Evolutionary conservation across 2,797 vertebrate genomes (phyloP).

Genomic region (Cyprinodon diabolis): DNA sequence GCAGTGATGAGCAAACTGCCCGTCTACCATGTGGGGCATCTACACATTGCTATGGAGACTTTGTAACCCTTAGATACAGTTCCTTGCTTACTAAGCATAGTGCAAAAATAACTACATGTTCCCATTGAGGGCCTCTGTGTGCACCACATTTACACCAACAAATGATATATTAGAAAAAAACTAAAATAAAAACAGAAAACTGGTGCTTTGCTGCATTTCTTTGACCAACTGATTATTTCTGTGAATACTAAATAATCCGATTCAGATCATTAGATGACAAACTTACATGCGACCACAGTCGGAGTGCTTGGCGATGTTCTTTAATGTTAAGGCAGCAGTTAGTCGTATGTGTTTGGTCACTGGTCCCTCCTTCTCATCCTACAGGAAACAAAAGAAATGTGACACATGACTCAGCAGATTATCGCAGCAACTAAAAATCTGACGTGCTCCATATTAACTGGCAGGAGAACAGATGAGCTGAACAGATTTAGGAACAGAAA

Average conservation of each 20-base stretch:
- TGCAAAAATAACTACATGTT: not conserved
- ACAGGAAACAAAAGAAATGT: conserved; percentile 18
- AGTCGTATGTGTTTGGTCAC: conserved; percentile 99
- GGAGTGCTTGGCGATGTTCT: conserved; percentile 99
- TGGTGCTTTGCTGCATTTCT: too few species aligned
- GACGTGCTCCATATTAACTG: too few species aligned
- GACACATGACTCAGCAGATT: conserved; percentile 1
- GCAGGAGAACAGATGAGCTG: not conserved
- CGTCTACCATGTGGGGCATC: too few species aligned
- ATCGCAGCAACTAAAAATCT: too few species aligned
- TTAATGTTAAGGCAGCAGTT: conserved; percentile 99
- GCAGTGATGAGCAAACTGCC: too few species aligned
- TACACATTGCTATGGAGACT: not conserved
- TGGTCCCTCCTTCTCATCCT: conserved; percentile 99
- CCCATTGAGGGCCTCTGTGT: not conserved
- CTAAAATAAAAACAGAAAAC: too few species aligned
- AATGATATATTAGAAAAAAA: too few species aligned
- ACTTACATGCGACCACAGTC: conserved; percentile 98
- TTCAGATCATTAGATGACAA: not conserved
- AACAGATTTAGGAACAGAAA: not conserved
- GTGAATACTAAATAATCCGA: too few species aligned
- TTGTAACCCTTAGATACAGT: not conserved
- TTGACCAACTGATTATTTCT: too few species aligned
- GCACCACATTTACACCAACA: not conserved
- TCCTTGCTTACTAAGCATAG: not conserved